Conservation (phyloP, 1,140 invertebrate genomes). For the Riptortus pedestris region DNA sequence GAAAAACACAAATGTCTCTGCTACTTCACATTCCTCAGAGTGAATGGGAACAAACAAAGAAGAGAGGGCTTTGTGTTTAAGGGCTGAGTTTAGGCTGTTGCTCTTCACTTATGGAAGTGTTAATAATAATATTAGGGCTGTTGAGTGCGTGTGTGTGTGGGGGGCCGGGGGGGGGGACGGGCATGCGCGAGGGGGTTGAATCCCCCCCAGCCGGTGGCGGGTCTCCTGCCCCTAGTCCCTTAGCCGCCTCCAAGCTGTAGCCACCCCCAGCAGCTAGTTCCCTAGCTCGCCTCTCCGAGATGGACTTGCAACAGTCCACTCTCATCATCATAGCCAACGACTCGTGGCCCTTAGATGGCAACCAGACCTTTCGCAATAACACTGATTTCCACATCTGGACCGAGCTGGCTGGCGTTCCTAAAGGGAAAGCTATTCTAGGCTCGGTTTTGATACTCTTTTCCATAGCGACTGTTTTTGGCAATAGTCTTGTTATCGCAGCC, state of each 20-base stretch:
- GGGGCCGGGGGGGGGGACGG: not conserved
- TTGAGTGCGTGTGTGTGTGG: not conserved
- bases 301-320: not conserved
- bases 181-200: not conserved
- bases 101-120: constrained; percentile 15
- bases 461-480: constrained; percentile 54
- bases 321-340: not conserved
- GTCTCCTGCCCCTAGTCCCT: too few relatives aligned
- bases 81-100: not conserved
- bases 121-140: constrained; percentile 24
- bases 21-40: too few relatives aligned
- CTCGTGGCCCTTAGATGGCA: not conserved
- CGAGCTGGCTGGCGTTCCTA: constrained; percentile 34
- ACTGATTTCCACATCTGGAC: constrained; percentile 21
- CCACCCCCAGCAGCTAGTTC: not conserved
- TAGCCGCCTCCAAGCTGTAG: not conserved
- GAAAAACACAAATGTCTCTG: too few relatives aligned
- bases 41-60: constrained; percentile 1
- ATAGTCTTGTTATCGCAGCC: constrained; percentile 58
- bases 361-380: not conserved
- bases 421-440: constrained; percentile 41
- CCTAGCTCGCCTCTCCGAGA: not conserved
- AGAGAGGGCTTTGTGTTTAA: constrained; percentile 9
- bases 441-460: constrained; percentile 48
- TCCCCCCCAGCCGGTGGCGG: not conserved